A percentile compares a stretch with the other conserved stretches of the same genome.
These are phyloP conservation scores for Nycticorax nycticorax DNA, from an alignment of 2,113 vertebrate species.

Conservation along the genomic window DNA sequence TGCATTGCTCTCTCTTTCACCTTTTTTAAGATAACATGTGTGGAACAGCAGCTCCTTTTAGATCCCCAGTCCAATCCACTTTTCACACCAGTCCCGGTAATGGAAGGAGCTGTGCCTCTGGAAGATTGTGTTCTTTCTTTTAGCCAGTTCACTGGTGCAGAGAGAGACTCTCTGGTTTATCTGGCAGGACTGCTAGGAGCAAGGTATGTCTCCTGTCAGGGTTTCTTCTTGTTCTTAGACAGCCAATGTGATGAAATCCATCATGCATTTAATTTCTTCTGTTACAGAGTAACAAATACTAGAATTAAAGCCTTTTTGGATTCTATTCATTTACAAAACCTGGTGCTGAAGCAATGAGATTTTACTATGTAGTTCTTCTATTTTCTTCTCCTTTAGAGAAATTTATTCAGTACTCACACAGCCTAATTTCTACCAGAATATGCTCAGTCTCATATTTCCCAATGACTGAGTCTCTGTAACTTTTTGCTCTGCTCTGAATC, in stretches of 20 bases:
- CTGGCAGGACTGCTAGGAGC: constrained; percentile 90
- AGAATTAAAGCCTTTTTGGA: background rate
- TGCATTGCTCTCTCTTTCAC: background rate
- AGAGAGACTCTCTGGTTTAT: constrained; percentile 89
- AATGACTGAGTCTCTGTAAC: background rate
- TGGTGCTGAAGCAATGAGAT: background rate
- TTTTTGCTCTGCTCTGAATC: background rate
- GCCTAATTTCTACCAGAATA: background rate
- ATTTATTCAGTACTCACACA: background rate
- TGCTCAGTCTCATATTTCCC: fast-evolving
- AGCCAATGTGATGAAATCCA: background rate
- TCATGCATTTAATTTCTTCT: background rate
- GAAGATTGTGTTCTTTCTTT: constrained; percentile 89
- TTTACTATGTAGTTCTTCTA: background rate
- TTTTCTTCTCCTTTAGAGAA: background rate
- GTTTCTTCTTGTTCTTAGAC: background rate
- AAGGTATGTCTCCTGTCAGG: constrained; percentile 71
- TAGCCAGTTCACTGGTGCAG: constrained; percentile 91
- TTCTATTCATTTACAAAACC: background rate
- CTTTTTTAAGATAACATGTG: constrained; percentile 83
- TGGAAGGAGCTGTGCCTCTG: constrained; percentile 83
- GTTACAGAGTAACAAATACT: background rate
- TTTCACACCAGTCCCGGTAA: constrained; percentile 87
- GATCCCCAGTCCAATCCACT: constrained; percentile 84
- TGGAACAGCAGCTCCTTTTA: constrained; percentile 86